These are phyloP conservation scores for Thermophis baileyi DNA, from an alignment of 2,113 vertebrate genomes.

Conservation along the genomic window DNA sequence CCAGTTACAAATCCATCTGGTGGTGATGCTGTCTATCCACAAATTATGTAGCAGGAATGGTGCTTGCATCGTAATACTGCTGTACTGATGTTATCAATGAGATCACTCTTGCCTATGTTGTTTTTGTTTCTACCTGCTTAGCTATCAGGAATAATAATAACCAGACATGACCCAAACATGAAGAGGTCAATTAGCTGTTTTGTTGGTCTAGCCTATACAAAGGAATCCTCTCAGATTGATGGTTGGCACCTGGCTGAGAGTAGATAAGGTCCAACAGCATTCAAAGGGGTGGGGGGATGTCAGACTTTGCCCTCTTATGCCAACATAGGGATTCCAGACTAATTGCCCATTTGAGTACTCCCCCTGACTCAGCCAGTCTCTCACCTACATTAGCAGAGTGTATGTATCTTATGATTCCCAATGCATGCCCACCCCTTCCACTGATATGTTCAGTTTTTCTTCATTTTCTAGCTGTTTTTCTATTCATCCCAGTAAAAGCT, in stretches of 20 bases:
- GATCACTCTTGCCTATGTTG: neutral
- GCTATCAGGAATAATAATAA: neutral
- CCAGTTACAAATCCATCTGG: too few relatives aligned
- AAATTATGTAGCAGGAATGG: too few relatives aligned
- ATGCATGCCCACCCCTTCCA: too few relatives aligned
- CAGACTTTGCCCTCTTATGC: neutral
- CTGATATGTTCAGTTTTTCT: too few relatives aligned
- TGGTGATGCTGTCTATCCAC: too few relatives aligned
- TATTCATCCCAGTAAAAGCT: too few relatives aligned
- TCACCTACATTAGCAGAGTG: neutral
- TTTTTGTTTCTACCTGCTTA: neutral
- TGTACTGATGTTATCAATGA: neutral
- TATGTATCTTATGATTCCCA: too few relatives aligned
- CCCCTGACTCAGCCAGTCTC: neutral
- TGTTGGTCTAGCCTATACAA: neutral
- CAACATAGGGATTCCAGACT: neutral
- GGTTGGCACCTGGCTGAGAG: neutral
- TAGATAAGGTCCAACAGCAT: neutral
- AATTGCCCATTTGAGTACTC: neutral
- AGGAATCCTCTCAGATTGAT: neutral
- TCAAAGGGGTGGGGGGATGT: neutral
- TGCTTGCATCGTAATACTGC: neutral
- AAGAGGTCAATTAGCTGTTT: neutral
- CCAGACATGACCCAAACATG: neutral
- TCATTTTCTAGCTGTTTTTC: too few relatives aligned